Evolutionary conservation across 2,888 invertebrate species (phyloP).

Genomic region (Pristionchus mayeri): DNA sequence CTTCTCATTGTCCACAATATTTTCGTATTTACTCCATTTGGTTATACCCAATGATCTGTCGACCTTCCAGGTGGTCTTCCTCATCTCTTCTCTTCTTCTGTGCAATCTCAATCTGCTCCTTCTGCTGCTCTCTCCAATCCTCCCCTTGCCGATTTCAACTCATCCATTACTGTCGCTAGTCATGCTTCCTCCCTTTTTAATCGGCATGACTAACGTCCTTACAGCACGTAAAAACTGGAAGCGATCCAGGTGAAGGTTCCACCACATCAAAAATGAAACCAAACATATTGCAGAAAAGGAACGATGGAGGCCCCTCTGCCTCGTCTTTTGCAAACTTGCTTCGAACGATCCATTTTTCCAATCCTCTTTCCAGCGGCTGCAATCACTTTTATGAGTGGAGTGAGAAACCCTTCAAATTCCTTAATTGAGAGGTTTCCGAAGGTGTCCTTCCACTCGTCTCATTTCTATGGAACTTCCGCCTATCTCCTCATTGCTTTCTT

Average conservation of each 20-base stretch:
- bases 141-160: neutral
- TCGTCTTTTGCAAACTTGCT: conserved; percentile 27
- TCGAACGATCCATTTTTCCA: conserved; percentile 32
- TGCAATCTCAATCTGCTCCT: conserved; percentile 21
- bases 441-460: conserved; percentile 22
- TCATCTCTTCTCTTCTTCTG: conserved; percentile 1
- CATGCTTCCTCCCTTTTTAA: conserved; percentile 3
- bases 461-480: neutral
- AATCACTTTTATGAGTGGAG: neutral
- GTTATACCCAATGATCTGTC: too few species aligned
- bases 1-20: neutral
- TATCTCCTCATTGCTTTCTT: neutral
- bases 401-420: neutral
- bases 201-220: neutral
- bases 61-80: conserved; percentile 43
- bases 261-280: neutral
- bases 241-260: conserved; percentile 15
- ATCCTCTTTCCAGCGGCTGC: neutral
- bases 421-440: neutral
- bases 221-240: conserved; percentile 44
- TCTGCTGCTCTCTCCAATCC: neutral
- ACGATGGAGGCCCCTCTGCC: conserved; percentile 47
- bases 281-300: conserved; percentile 26
- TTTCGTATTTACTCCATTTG: too few species aligned
- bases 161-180: conserved; percentile 8